Percentiles rank a stretch among this genome's conserved stretches.
Evolutionary conservation across 2,797 vertebrate genomes (phyloP).

Genomic region (Sorex maritimensis): DNA sequence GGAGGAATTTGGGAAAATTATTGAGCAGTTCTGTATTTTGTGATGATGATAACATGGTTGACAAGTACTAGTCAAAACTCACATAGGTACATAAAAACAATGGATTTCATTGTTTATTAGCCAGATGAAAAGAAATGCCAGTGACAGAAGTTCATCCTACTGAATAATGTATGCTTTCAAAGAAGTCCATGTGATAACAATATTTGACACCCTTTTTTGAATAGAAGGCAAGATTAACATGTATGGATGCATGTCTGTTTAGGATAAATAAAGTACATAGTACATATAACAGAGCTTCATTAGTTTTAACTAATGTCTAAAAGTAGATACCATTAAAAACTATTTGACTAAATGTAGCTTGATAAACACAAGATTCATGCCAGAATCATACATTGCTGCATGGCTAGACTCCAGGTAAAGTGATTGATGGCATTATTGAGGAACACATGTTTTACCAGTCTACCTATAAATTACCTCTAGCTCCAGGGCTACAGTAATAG

Average conservation of each 20-base stretch:
- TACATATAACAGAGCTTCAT: slow-evolving; percentile 72
- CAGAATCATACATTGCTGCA: slow-evolving; percentile 80
- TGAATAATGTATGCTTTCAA: slow-evolving; percentile 58
- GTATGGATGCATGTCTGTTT: slow-evolving; percentile 19
- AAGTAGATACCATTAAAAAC: slow-evolving; percentile 87
- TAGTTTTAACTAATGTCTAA: slow-evolving; percentile 78
- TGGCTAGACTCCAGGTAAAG: slow-evolving; percentile 86
- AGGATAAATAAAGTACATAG: slow-evolving; percentile 41
- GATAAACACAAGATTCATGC: slow-evolving; percentile 83
- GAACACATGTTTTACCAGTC: slow-evolving; percentile 87
- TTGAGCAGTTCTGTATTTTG: neutral
- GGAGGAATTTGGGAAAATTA: neutral
- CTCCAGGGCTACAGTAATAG: slow-evolving; percentile 78
- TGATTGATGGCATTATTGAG: slow-evolving; percentile 87
- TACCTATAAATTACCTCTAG: slow-evolving; percentile 87
- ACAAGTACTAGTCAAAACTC: slow-evolving; percentile 24
- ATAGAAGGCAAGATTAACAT: slow-evolving; percentile 17
- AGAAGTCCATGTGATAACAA: neutral
- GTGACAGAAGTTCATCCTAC: neutral
- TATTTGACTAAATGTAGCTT: slow-evolving; percentile 88
- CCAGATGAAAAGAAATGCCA: slow-evolving; percentile 19
- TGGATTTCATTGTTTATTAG: neutral
- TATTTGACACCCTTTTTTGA: neutral
- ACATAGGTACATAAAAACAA: neutral
- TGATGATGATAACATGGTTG: neutral